Evolutionary conservation across 1,140 invertebrate species (phyloP), one percentile per base, ranked within the genome.

Genomic region (Lasaia peninsularis): DNA sequence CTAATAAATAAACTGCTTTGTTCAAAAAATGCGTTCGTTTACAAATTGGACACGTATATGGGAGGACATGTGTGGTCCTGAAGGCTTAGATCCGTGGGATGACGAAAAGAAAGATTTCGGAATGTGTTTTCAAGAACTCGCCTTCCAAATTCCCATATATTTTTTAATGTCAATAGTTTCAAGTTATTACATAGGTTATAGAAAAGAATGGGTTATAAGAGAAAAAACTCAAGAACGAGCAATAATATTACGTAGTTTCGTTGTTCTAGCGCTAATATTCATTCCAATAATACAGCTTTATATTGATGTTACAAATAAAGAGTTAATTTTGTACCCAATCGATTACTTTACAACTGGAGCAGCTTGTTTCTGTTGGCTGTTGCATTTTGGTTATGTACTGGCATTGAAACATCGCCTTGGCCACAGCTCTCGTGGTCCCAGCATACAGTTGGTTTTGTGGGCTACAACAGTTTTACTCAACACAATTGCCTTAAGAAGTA

Each of bases 331-430:
- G 37, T 78, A 85, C 65, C 91, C 92, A 21, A 91, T 93, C 55
- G 93, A 95, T 84, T 93, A 94, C 75, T 91, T 96, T 37, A 85
- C 93, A 18, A 90, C 92, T 48, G 91, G 91, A 44, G 89, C 94
- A 21, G 91, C 95, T 76, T 92, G 91, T 67, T 78, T 96, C 60
- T 90, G 94, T 60, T 97, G 96, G 96, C 79, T 95, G 21, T 89
- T 95, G 11, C 96, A 98, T 88, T 92, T 94, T 65, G 90, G 92
- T 11, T 97, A 94, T 80, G 86, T 95, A 28, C 67, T 94, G 57
- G 92, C 92, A 14, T 80, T 97, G 16, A 92, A 92, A 70, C 92
- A 86, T 69, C 91, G 89, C 80, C 89, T 92, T 52, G 91, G 90
- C 49, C 87, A 87, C 40, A 95, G 92, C 88, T 91, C 93, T 56